Evolutionary conservation across 2,113 vertebrate species (phyloP).

Genomic region (Cavia aperea): DNA sequence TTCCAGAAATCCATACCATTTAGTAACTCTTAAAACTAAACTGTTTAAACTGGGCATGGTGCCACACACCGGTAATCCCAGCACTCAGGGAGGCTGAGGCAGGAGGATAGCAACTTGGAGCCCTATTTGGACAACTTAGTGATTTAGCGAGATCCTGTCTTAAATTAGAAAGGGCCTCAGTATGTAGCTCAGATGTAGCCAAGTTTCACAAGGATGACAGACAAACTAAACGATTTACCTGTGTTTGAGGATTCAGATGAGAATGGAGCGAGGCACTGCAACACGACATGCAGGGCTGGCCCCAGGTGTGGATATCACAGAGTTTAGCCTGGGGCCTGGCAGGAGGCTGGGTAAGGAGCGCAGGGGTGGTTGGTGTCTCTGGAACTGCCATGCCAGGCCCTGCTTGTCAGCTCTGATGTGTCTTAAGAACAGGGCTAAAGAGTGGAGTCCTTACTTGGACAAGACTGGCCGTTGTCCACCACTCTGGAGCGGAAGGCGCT

Average conservation of each 20-base stretch:
- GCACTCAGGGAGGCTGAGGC: background rate
- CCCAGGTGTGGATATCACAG: background rate
- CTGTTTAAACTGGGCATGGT: background rate
- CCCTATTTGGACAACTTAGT: background rate
- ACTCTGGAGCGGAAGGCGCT: rapidly evolving
- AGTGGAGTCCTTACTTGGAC: background rate
- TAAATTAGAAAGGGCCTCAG: background rate
- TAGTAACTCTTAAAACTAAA: background rate
- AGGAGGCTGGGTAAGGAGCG: background rate
- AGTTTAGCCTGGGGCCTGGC: background rate
- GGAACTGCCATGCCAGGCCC: background rate
- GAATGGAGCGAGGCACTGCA: background rate
- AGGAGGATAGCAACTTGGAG: background rate
- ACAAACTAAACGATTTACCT: background rate
- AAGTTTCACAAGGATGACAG: background rate
- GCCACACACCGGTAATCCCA: background rate
- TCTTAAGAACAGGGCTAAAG: background rate
- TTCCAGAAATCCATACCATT: background rate
- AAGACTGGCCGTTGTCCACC: rapidly evolving
- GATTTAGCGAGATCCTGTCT: background rate
- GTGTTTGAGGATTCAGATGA: background rate
- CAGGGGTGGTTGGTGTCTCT: background rate
- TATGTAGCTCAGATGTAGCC: background rate
- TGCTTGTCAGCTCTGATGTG: too few species aligned
- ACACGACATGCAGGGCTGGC: rapidly evolving